These are phyloP conservation scores for Coracopsis vasa DNA, from an alignment of 2,113 vertebrate genomes.

Conservation along the genomic window DNA sequence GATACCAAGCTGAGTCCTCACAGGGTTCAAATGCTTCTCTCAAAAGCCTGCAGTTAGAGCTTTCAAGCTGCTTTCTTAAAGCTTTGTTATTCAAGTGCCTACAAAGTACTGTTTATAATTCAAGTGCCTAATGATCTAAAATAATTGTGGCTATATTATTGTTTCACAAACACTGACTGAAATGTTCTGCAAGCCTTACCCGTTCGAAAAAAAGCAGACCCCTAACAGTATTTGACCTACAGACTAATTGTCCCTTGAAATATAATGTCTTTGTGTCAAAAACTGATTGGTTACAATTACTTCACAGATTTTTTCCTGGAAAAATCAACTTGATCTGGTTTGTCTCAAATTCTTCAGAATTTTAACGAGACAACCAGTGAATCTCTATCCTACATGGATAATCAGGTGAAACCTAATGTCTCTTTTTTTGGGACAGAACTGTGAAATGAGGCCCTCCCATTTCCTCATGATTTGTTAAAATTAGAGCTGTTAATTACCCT, in stretches of 20 bases:
- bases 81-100: background rate
- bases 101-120: background rate
- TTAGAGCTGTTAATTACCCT: background rate
- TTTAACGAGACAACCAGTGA: background rate
- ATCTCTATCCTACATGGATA: background rate
- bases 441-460: background rate
- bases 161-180: background rate
- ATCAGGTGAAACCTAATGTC: background rate
- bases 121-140: background rate
- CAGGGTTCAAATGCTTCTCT: background rate
- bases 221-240: background rate
- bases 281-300: background rate
- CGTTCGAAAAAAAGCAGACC: background rate
- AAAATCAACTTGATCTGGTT: background rate
- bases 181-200: background rate
- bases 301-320: background rate
- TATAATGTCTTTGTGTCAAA: background rate
- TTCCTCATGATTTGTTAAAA: background rate
- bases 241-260: background rate
- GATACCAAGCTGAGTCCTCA: background rate
- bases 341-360: background rate
- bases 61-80: background rate
- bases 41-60: background rate
- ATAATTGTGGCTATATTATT: background rate
- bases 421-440: background rate